Base-by-base conservation (phyloP, 2,888 invertebrate genomes). In the Xylota segnis region DNA sequence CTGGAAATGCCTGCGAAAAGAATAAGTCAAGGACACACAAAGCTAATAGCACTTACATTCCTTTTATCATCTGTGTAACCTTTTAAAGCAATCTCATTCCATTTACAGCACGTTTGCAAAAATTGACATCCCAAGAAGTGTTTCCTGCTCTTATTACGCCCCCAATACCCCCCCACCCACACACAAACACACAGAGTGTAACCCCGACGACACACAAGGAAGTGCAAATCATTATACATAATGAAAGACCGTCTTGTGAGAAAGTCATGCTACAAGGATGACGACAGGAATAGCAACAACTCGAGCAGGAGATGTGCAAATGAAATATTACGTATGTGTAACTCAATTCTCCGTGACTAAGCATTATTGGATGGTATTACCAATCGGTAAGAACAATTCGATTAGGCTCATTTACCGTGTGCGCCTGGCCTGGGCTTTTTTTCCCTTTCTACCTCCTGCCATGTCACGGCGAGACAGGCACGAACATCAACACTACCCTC, bases 141-240 rank as follows among this genome's bases (percentile, higher is more conserved):
- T 37, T 47, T 34, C 45, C 54, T 54, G 54, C 74, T 52, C 29
- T 52, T 74, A 29, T 61, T 50, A 43, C 40, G 32, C 50, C 32
- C 16, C 29, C n/a, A 32, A 45, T 45, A 34, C 58, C 50, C 27
- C n/a, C n/a, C n/a, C n/a, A n/a, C n/a, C n/a, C n/a, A n/a, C n/a
- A 14, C 32, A 37, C 29, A 63, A 9, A 12, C 7, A 61, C 23
- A 27, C 29, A 18, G 12, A 29, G 40, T 14, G 40, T n/a, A 45
- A 27, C 32, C 50, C 47, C 74, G 43, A 32, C 27, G 14, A 34
- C 45, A 54, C 32, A 14, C 43, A 43, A 23, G 37, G 14, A 75
- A 75, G 65, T 75, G 75, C 75, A 75, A 75, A 75, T 75, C 75
- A 68, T 76, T 68, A 50, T 50, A 66, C 68, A 76, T 59, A 76